Evolutionary conservation across 2,888 invertebrate genomes (phyloP).

Genomic region (Euzophera pinguis): DNA sequence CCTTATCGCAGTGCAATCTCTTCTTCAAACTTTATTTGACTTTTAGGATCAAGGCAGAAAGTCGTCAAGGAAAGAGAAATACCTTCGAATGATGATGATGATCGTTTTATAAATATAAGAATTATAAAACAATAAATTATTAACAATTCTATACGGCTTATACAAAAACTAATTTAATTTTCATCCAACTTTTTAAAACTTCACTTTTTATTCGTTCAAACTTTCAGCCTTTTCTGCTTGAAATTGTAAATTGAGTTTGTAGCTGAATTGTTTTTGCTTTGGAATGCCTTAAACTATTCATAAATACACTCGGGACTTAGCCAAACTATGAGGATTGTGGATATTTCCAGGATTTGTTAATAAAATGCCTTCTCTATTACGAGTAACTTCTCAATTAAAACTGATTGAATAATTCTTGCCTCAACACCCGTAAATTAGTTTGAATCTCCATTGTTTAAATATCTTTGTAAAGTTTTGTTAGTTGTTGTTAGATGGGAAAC

Average conservation of each 20-base stretch:
- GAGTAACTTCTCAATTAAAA: not conserved
- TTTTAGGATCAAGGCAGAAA: too few relatives aligned
- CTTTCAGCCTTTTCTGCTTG: conserved; percentile 5
- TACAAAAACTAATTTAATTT: conserved; percentile 6
- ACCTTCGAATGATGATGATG: too few relatives aligned
- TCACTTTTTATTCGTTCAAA: conserved; percentile 10
- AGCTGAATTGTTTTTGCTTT: conserved; percentile 8
- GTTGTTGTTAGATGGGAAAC: too few relatives aligned
- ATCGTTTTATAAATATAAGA: too few relatives aligned
- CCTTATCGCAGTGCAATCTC: too few relatives aligned
- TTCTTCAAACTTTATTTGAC: too few relatives aligned
- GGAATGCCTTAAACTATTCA: conserved; percentile 2
- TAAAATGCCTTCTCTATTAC: not conserved
- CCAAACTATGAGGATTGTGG: not conserved
- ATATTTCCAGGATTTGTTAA: not conserved
- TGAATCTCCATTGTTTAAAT: not conserved
- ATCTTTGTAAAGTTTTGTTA: too few relatives aligned
- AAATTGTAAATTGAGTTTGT: conserved; percentile 11
- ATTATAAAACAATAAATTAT: conserved; percentile 1
- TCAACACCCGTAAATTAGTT: not conserved
- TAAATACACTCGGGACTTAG: not conserved
- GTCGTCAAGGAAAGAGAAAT: too few relatives aligned
- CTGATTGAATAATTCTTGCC: not conserved
- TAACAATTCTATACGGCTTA: not conserved
- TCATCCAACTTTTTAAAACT: conserved; percentile 1